Base-by-base conservation (phyloP, 2,797 vertebrate species). In the Gobionotothen gibberifrons region DNA sequence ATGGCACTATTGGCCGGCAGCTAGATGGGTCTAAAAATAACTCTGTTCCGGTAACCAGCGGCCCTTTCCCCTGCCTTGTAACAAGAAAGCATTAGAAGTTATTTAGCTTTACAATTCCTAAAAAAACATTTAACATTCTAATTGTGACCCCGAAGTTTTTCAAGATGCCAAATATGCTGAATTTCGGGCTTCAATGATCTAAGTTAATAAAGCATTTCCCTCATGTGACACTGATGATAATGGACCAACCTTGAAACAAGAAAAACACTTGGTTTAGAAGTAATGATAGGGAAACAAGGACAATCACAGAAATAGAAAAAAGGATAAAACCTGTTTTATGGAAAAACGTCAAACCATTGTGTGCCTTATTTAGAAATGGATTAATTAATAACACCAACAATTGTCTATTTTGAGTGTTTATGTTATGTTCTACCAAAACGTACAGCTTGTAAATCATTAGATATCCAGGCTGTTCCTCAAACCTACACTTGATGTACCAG, bases 31-130 rank as follows among this genome's bases (percentile, higher is more conserved):
- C 44, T 42, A 69, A 40, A 66, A 54, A 58, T 10, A 14, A 19
- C n/a, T 40, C 74, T 21, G 42, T 74, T 71, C 66, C 62, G 66
- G 72, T 81, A 26, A 26, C 4, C 26, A 26, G 26, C 4, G 4
- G 26, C 6, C 4, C 21, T 32, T 4, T 9, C 26, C 42, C 19
- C 15, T 11, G n/a, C 40, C 22, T 40, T 3, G 6, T 29, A 36
- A 72, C 19, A 58, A 48, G 67, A 2, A 51, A 56, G 51, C 17
- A 9, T 6, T 15, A 6, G 17, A 39, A 8, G 14, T 6, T 16
- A 26, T 39, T 9, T 60, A 2, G 54, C 21, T 16, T 64, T 51
- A 6, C 29, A 69, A 47, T 7, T 19, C 5, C 53, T 49, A 52
- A 15, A 47, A 40, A 2, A 48, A 40, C 17, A 53, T 59, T 69